Percentiles rank a stretch among this genome's conserved stretches.
phyloP scores from a whole-genome alignment of 1,140 invertebrate species.

The Drosophila pseudoobscura region DNA sequence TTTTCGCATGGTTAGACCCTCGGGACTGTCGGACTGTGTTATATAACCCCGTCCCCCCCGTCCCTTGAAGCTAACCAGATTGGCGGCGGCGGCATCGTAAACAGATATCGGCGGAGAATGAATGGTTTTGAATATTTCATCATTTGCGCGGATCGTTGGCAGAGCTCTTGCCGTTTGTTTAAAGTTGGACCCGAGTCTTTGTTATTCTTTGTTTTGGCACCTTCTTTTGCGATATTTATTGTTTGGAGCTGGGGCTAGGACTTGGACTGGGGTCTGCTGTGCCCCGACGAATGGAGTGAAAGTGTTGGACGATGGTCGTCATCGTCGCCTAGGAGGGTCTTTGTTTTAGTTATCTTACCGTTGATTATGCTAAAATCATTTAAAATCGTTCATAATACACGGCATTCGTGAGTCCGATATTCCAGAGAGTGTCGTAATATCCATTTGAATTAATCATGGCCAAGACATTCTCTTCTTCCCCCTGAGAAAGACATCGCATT shows the following conservation, averaged over 20 bases:
- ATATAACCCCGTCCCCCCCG: slow-evolving; percentile 20
- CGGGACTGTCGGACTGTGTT: slow-evolving; percentile 12
- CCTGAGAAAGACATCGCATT: slow-evolving; percentile 31
- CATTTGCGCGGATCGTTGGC: slow-evolving; percentile 19
- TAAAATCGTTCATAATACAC: slow-evolving; percentile 66
- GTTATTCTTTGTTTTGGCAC: slow-evolving; percentile 59
- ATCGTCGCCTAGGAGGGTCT: slow-evolving; percentile 21
- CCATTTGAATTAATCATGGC: slow-evolving; percentile 48
- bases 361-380: slow-evolving; percentile 72
- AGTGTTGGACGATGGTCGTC: slow-evolving; percentile 27
- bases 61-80: slow-evolving; percentile 1
- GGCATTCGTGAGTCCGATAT: slow-evolving; percentile 9
- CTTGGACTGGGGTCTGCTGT: neutral
- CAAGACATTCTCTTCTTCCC: neutral
- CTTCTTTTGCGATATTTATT: slow-evolving; percentile 56
- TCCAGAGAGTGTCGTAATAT: slow-evolving; percentile 57
- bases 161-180: slow-evolving; percentile 43
- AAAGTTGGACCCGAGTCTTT: slow-evolving; percentile 19
- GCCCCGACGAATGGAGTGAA: slow-evolving; percentile 38
- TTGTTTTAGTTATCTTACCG: slow-evolving; percentile 51
- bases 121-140: slow-evolving; percentile 49
- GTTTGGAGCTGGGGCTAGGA: slow-evolving; percentile 26
- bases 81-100: slow-evolving; percentile 28
- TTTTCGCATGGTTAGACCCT: neutral
- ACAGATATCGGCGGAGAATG: slow-evolving; percentile 24